Evolutionary conservation across 2,113 vertebrate species (phyloP).

Genomic region (Cichladusa arquata): DNA sequence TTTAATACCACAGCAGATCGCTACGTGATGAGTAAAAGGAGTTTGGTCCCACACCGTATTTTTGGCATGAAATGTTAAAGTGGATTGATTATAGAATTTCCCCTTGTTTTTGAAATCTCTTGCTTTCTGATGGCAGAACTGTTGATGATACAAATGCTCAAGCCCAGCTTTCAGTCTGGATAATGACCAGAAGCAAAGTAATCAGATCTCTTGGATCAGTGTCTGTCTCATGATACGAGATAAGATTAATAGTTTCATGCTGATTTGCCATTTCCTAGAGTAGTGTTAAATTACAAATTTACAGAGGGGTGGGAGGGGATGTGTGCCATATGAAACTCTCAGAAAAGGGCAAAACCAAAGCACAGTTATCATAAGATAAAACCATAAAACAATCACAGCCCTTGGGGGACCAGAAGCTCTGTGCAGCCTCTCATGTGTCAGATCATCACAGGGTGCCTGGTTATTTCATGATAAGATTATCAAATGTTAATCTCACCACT

Average conservation of each 20-base stretch:
- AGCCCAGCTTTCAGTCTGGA: neutral
- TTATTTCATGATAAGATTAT: constrained; percentile 61
- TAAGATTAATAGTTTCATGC: constrained; percentile 64
- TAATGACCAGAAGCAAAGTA: constrained; percentile 46
- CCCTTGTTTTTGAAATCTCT: constrained; percentile 1
- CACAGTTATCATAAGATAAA: constrained; percentile 52
- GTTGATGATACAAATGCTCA: neutral
- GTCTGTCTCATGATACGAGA: constrained; percentile 29
- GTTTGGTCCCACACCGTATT: neutral
- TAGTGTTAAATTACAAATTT: constrained; percentile 58
- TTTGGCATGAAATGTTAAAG: constrained; percentile 1
- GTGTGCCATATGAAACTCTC: neutral
- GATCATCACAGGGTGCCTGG: constrained; percentile 38
- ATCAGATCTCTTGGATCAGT: constrained; percentile 46
- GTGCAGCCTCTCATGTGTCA: constrained; percentile 37
- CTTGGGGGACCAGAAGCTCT: constrained; percentile 9
- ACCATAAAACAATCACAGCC: constrained; percentile 44
- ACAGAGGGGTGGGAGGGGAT: neutral
- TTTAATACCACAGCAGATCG: accelerated
- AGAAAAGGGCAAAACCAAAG: constrained; percentile 56
- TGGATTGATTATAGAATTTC: neutral
- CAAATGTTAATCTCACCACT: constrained; percentile 40
- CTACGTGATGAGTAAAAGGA: neutral
- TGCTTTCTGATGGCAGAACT: constrained; percentile 19
- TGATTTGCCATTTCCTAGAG: constrained; percentile 62